These are phyloP conservation scores for Dorcus hopei DNA, from an alignment of 2,888 invertebrate species.

Conservation along the genomic window DNA sequence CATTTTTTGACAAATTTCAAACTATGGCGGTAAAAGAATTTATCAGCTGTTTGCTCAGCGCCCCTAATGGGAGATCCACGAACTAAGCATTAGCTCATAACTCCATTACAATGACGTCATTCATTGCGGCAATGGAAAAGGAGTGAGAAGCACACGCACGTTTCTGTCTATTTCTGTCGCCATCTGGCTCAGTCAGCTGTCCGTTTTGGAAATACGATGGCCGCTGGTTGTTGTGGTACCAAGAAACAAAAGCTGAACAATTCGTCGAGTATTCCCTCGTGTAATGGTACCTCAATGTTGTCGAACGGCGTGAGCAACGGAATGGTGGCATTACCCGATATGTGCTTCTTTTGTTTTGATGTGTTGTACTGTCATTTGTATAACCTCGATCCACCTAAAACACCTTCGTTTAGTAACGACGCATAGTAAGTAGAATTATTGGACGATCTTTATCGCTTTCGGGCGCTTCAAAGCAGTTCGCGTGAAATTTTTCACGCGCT, in stretches of 20 bases:
- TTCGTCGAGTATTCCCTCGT: constrained; percentile 42
- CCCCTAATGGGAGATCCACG: background rate
- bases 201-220: constrained; percentile 57
- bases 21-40: too few species aligned
- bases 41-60: constrained; percentile 4
- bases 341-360: constrained; percentile 99
- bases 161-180: constrained; percentile 19
- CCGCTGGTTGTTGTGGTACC: constrained; percentile 87
- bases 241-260: constrained; percentile 90
- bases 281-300: constrained; percentile 39
- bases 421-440: constrained; percentile 74
- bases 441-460: constrained; percentile 7
- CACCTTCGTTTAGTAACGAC: constrained; percentile 91
- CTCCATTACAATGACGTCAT: constrained; percentile 13
- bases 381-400: constrained; percentile 86
- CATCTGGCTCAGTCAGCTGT: constrained; percentile 37
- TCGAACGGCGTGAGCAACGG: constrained; percentile 50
- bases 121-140: constrained; percentile 13
- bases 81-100: constrained; percentile 3
- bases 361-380: constrained; percentile 93
- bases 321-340: constrained; percentile 82
- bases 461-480: background rate
- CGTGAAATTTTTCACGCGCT: constrained; percentile 7
- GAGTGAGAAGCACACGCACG: constrained; percentile 12
- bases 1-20: too few species aligned